Conservation (phyloP, 92 coral and sea anemone species). For the Palythoa caribaeorum region DNA sequence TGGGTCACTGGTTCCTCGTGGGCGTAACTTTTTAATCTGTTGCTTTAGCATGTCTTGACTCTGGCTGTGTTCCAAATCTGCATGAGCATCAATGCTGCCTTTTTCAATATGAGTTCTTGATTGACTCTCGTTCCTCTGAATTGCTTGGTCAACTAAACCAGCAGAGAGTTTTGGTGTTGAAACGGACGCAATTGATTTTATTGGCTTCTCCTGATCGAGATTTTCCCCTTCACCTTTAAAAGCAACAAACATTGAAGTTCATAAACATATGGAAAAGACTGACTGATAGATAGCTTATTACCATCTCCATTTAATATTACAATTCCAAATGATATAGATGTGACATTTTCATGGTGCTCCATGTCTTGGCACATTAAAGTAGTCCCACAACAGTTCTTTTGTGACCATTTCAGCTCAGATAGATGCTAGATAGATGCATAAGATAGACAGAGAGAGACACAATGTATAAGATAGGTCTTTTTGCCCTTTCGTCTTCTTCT, state of each 20-base stretch:
- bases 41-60: constrained; percentile 65
- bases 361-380: too few species aligned
- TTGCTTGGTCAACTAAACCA: constrained; percentile 66
- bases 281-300: too few species aligned
- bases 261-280: background rate
- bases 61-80: constrained; percentile 54
- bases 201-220: constrained; percentile 1
- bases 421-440: too few species aligned
- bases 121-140: constrained; percentile 41
- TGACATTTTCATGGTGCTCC: too few species aligned
- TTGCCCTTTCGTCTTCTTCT: too few species aligned
- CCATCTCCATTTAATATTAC: too few species aligned
- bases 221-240: constrained; percentile 26
- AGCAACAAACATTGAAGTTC: background rate
- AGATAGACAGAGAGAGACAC: too few species aligned
- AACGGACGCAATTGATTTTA: constrained; percentile 7
- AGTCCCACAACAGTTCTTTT: too few species aligned
- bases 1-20: constrained; percentile 52
- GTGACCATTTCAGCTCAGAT: too few species aligned
- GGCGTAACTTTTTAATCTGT: constrained; percentile 73
- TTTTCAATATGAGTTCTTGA: constrained; percentile 44
- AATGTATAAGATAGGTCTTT: too few species aligned
- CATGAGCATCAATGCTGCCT: constrained; percentile 34
- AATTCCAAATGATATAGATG: too few species aligned
- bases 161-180: constrained; percentile 71